Evolutionary conservation across 2,113 vertebrate species (phyloP).

Genomic region (Camelus bactrianus): DNA sequence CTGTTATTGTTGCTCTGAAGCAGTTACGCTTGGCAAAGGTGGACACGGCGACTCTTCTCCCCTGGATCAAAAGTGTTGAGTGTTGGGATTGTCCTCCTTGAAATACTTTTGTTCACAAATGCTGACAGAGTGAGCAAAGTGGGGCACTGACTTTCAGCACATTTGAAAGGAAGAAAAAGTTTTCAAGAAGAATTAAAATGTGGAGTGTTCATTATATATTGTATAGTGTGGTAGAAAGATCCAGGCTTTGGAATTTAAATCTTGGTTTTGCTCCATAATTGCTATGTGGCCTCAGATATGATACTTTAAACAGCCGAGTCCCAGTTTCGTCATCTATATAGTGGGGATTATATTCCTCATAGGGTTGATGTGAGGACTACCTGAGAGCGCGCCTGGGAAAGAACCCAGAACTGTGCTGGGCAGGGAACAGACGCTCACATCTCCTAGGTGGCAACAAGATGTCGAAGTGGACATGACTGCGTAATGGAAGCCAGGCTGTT

Average conservation of each 20-base stretch:
- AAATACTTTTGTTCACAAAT: slow-evolving; percentile 7
- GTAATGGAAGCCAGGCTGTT: neutral
- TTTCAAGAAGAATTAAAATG: neutral
- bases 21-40: neutral
- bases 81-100: neutral
- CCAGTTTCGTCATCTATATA: neutral
- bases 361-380: neutral
- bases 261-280: neutral
- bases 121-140: neutral
- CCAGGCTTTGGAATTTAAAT: neutral
- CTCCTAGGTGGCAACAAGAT: neutral
- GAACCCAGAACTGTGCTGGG: neutral
- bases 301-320: neutral
- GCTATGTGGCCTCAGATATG: neutral
- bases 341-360: neutral
- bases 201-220: neutral
- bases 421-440: neutral
- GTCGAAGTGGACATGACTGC: neutral
- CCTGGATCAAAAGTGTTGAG: neutral
- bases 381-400: neutral
- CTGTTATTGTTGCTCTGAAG: neutral
- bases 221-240: neutral
- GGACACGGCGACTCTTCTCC: neutral
- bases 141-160: slow-evolving; percentile 5
- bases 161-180: neutral